These are phyloP conservation scores for Pheosia tremula DNA, from an alignment of 2,888 invertebrate genomes.

Conservation along the genomic window DNA sequence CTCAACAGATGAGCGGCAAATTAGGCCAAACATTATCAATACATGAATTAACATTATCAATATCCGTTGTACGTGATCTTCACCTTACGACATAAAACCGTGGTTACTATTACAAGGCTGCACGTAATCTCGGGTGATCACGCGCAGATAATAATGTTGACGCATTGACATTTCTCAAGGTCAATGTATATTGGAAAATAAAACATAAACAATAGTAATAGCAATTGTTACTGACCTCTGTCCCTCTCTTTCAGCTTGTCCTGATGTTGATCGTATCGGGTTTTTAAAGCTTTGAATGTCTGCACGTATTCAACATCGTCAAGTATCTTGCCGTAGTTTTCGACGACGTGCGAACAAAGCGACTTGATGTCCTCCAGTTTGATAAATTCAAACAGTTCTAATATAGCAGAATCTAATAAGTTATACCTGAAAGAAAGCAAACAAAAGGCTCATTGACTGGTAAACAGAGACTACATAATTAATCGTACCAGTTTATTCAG, in stretches of 20 bases:
- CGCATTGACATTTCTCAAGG: constrained; percentile 6
- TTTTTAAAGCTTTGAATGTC: constrained; percentile 97
- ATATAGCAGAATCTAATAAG: constrained; percentile 98
- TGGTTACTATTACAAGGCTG: constrained; percentile 6
- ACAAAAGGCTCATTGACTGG: neutral
- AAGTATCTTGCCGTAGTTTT: constrained; percentile 97
- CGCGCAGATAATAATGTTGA: constrained; percentile 5
- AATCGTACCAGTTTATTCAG: too few relatives aligned
- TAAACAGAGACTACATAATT: too few relatives aligned
- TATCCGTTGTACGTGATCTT: neutral
- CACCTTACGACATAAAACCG: neutral
- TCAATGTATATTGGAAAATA: neutral
- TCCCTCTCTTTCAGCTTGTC: constrained; percentile 95
- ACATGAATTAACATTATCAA: constrained; percentile 1
- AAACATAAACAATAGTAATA: constrained; percentile 1
- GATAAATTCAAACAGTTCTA: constrained; percentile 99
- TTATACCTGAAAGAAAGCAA: constrained; percentile 88
- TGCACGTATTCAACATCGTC: constrained; percentile 99
- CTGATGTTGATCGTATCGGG: constrained; percentile 95
- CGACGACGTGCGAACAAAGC: constrained; percentile 96
- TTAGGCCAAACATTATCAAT: neutral
- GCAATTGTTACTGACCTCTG: constrained; percentile 77
- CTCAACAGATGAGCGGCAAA: neutral
- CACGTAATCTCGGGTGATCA: constrained; percentile 4
- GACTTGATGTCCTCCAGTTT: constrained; percentile 96